Evolutionary conservation across 2,888 invertebrate genomes (phyloP), one percentile per base, ranked within the genome.

Genomic region (Campoletis raptor): DNA sequence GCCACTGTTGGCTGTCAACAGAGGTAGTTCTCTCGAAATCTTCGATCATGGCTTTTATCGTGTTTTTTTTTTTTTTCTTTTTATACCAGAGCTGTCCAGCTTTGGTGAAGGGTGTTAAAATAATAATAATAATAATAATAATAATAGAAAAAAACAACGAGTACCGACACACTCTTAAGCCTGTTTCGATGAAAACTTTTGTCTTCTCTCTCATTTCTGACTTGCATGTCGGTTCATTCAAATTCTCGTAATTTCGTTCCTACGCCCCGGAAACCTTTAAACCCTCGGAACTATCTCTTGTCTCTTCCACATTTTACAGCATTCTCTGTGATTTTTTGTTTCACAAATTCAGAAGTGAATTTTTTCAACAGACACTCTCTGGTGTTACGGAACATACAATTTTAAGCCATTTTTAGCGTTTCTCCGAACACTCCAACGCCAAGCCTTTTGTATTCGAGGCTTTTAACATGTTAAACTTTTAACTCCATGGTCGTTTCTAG

Each of bases 181-280:
- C 61, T 9, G 61, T 76, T 61, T 30, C 61, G 74, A 18, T 76
- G 12, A 15, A 57, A n/a, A 79, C 21, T 69, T 40, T 52, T 66
- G 24, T 54, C 24, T 24, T 42, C 45, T 24, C 24, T 30, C 74
- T 21, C 61, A 45, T 54, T 48, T 40, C 36, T 6, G 30, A 30
- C 12, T 61, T 15, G n/a, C n/a, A n/a, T n/a, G 15, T 30, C 61
- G 30, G 15, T 30, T 61, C 30, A 61, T 21, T 30, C 21, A n/a
- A 21, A 42, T 18, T 40, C 37, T 64, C 61, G 67, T 74, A 73
- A 74, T 52, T 61, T 66, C 37, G 52, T 70, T 70, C 69, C 69
- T 40, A 73, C 52, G 37, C n/a, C n/a, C 80, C 88, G 89, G 89
- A 90, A 92, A 88, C 90, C 88, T 90, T 92, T 92, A 90, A 91